These are phyloP conservation scores for Varecia variegata DNA, from an alignment of 2,797 vertebrate species.

Conservation along the genomic window DNA sequence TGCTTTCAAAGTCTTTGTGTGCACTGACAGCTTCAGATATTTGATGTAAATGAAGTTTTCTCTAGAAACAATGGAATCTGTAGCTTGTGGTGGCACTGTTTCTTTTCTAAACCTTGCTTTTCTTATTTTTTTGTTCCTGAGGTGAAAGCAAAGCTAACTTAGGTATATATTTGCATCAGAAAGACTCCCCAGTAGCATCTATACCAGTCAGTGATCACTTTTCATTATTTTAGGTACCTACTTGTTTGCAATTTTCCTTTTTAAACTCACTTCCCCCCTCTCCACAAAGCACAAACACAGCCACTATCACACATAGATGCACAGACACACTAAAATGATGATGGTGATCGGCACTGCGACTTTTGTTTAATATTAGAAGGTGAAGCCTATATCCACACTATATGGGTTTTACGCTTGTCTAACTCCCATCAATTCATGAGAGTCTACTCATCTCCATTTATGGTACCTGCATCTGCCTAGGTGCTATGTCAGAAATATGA, in stretches of 20 bases:
- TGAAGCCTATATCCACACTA: background rate
- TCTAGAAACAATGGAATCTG: conserved; percentile 68
- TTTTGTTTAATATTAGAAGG: background rate
- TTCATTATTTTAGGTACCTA: conserved; percentile 55
- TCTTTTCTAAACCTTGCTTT: conserved; percentile 70
- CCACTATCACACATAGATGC: background rate
- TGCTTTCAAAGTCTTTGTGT: conserved; percentile 71
- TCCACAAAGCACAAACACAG: conserved; percentile 21
- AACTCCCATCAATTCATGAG: background rate
- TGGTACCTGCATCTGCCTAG: background rate
- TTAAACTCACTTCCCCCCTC: background rate
- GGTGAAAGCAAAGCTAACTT: conserved; percentile 67
- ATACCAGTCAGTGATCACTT: conserved; percentile 57
- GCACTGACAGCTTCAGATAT: conserved; percentile 73
- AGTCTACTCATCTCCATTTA: background rate
- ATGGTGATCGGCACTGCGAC: background rate
- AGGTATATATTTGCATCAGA: conserved; percentile 72
- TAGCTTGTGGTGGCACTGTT: conserved; percentile 69
- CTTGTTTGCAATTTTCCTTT: conserved; percentile 59
- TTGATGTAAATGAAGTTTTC: conserved; percentile 76
- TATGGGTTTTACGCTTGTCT: background rate
- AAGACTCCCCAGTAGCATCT: conserved; percentile 56
- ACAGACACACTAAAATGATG: background rate
- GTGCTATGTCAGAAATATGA: background rate
- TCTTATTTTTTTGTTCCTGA: conserved; percentile 49